A percentile compares a stretch with the other conserved stretches of the same genome.
phyloP scores from a whole-genome alignment of 2,888 invertebrate species.

The Cantharis lateralis region DNA sequence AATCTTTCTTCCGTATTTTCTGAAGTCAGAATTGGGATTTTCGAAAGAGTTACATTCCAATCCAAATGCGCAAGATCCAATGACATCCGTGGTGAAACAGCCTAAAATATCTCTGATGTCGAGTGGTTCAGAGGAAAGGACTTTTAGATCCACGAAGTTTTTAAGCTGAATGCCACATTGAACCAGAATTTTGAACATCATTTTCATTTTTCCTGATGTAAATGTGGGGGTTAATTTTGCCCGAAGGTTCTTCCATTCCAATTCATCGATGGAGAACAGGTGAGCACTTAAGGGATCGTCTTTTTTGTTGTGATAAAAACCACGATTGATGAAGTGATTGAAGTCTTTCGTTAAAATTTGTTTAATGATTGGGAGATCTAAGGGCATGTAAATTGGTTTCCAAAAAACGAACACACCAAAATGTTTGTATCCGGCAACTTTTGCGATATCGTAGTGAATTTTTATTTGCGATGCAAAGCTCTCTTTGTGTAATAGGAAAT shows the following conservation, averaged over 20 bases:
- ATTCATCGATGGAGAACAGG: conserved; percentile 60
- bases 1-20: conserved; percentile 33
- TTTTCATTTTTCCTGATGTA: conserved; percentile 60
- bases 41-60: conserved; percentile 62
- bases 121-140: conserved; percentile 43
- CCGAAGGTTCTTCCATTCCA: conserved; percentile 65
- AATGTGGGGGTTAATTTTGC: conserved; percentile 63
- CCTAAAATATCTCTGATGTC: conserved; percentile 58
- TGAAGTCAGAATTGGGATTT: conserved; percentile 59
- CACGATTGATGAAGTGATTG: conserved; percentile 63
- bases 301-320: conserved; percentile 45
- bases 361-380: neutral
- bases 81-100: conserved; percentile 63
- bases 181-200: conserved; percentile 65
- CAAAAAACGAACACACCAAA: neutral
- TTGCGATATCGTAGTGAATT: neutral
- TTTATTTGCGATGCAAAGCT: neutral
- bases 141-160: conserved; percentile 52
- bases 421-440: neutral
- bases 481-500: neutral
- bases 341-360: conserved; percentile 63
- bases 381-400: neutral
- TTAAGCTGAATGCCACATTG: conserved; percentile 60
- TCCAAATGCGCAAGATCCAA: conserved; percentile 65
- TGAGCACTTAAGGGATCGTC: conserved; percentile 62